phyloP scores from a whole-genome alignment of 2,113 vertebrate species.

The Apus apus region DNA sequence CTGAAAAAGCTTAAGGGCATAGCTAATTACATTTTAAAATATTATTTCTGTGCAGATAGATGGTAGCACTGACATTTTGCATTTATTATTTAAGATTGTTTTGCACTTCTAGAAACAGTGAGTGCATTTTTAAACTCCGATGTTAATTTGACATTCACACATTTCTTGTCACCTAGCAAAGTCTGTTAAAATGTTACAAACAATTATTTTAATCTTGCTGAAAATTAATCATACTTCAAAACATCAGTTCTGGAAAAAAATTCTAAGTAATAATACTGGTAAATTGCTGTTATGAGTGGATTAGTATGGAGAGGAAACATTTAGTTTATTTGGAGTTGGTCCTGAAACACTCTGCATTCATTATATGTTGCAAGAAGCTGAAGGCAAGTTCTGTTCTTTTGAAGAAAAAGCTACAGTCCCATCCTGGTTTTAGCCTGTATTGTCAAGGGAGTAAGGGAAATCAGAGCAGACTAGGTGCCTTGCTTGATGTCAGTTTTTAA shows the following conservation, averaged over 20 bases:
- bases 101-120: neutral
- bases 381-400: neutral
- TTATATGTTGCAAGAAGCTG: neutral
- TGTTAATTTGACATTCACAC: constrained; percentile 39
- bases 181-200: constrained; percentile 37
- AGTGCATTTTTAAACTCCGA: constrained; percentile 19
- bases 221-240: constrained; percentile 50
- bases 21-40: neutral
- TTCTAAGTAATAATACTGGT: constrained; percentile 45
- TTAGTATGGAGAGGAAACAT: constrained; percentile 46
- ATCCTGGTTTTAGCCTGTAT: neutral
- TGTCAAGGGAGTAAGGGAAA: neutral
- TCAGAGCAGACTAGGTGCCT: neutral
- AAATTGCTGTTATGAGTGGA: neutral
- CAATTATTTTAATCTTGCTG: constrained; percentile 50
- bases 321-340: constrained; percentile 42
- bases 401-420: neutral
- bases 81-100: constrained; percentile 43
- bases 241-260: constrained; percentile 43
- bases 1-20: neutral
- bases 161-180: constrained; percentile 51
- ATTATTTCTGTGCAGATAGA: neutral
- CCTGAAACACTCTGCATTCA: neutral
- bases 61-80: constrained; percentile 19
- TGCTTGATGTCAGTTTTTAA: neutral